These are phyloP conservation scores for Acronicta aceris DNA, from an alignment of 2,888 invertebrate species.

Conservation along the genomic window DNA sequence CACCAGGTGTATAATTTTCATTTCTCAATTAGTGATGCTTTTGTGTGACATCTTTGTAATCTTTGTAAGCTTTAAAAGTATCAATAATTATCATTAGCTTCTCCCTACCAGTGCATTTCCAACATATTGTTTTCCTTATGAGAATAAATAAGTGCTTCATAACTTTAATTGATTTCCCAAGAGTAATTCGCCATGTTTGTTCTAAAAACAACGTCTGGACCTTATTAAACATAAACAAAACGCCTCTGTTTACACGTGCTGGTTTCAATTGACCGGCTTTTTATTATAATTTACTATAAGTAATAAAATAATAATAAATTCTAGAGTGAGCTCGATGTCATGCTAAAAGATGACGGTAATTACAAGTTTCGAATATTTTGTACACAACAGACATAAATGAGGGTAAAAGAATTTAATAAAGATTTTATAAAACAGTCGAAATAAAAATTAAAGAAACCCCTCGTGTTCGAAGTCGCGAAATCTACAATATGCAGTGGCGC, in stretches of 20 bases:
- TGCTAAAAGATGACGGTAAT: constrained; percentile 13
- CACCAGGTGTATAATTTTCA: neutral
- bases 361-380: neutral
- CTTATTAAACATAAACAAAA: constrained; percentile 25
- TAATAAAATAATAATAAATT: neutral
- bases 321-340: constrained; percentile 1
- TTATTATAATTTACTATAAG: constrained; percentile 12
- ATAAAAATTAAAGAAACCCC: constrained; percentile 47
- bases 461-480: constrained; percentile 52
- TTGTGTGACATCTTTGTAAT: no score
- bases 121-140: neutral
- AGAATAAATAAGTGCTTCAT: constrained; percentile 18
- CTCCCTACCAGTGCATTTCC: neutral
- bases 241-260: constrained; percentile 25
- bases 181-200: constrained; percentile 28
- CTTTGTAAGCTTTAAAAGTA: no score
- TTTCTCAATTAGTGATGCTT: neutral
- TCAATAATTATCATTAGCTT: neutral
- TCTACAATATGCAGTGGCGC: constrained; percentile 70
- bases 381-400: constrained; percentile 1
- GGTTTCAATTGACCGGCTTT: constrained; percentile 20
- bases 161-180: constrained; percentile 37
- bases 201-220: constrained; percentile 15
- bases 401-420: constrained; percentile 1
- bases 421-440: constrained; percentile 25